Evolutionary conservation across 2,113 vertebrate genomes (phyloP), one percentile per base, ranked within the genome.

Genomic region (crab-eating macaque (Macaca fascicularis)): DNA sequence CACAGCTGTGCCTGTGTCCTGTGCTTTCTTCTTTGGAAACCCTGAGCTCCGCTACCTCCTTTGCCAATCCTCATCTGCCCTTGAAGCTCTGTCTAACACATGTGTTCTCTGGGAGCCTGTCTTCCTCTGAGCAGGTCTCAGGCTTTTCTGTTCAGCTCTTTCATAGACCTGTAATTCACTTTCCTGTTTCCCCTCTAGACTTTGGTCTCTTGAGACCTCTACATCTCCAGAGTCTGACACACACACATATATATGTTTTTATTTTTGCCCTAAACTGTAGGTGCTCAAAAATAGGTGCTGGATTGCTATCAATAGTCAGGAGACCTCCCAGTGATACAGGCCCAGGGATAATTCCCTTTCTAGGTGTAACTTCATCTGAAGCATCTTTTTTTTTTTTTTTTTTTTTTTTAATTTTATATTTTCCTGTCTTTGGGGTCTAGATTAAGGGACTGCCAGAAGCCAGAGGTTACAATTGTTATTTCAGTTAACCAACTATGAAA

Each of bases 231-330:
- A 6, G 30, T 8, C 87, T 35, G 23, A 3, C 20, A 4, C 59
- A 27, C 57, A 25, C 25, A 61, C 4, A 30, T 30, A 61, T 61
- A 11, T 25, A 25, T 59, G 52, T 59, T 59, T 25, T 16, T 4
- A 9, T 25, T n/a, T n/a, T 25, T 76, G 40, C 22, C 8, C 25
- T 22, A 89, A 45, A 11, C 52, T 43, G 17, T 0, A n/a, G 57
- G 17, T 23, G 27, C 87, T 43, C 45, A 52, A 17, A 25, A 32
- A 1, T 3, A 25, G 0, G 3, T 61, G 48, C 23, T 23, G 67
- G 14, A 6, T 30, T 30, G 38, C 17, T 22, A 2, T 14, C 0
- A 4, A 0, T 4, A 30, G 64, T 35, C 1, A 57, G 78, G 16
- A 6, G 27, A 40, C 38, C 20, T 25, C 32, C 0, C 3, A 13